Base-by-base conservation (phyloP, 2,888 invertebrate species). In the Himalopsyche japonica region DNA sequence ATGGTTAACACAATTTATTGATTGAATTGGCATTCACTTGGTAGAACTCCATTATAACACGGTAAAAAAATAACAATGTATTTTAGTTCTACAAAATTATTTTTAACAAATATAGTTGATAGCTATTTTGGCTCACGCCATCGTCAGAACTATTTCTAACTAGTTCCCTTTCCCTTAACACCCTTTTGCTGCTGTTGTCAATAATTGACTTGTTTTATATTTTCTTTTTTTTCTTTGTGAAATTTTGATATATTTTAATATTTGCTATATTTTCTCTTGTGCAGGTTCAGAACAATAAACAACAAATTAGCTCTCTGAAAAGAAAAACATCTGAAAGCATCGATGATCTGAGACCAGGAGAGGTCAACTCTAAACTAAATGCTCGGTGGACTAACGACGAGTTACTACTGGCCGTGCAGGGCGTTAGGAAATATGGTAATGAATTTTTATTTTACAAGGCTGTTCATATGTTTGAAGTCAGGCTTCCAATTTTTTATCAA, bases 201-300 rank as follows among this genome's bases (percentile, higher is more conserved):
- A 43, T 43, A 43, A 15, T 15, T 15, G 76, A 76, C 32, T n/a
- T 20, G 77, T 20, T 77, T 77, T 10, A 18, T 77, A 34, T 34
- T 77, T 77, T 24, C 34, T 24, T 24, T 10, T 27, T n/a, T 10
- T 76, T 1, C 1, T 6, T 32, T 32, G 3, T 32, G 1, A 76
- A 3, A 18, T 27, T 30, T 79, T 79, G 27, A 34, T 79, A 27
- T 79, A 27, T 10, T 48, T 79, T 37, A 43, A 43, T 70, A 5
- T 15, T 20, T 12, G 12, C 5, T 70, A 10, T 10, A 20, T 27
- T 24, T 70, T 87, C 87, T 88, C 88, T 87, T 86, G 89, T 90
- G 76, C 91, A 98, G 98, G 98, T 99, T 83, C 99, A 99, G 91
- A 96, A 96, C 88, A 98, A 98, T 91, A 98, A 98, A 89, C 98